Evolutionary conservation across 2,888 invertebrate species (phyloP).

Genomic region (Escarpia spicata): DNA sequence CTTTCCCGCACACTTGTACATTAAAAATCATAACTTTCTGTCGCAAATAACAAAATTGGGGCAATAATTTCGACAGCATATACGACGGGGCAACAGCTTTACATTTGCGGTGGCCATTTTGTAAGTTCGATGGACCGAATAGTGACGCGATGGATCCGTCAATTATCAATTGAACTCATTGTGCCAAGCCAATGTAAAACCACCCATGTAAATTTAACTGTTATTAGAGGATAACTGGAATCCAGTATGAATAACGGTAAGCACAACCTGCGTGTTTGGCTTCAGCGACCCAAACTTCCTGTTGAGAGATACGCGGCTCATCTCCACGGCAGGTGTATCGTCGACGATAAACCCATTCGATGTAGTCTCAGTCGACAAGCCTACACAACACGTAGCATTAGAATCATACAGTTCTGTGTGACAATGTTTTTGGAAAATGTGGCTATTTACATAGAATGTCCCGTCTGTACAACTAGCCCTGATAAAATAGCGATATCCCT

Average conservation of each 20-base stretch:
- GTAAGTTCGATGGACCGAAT: too few species aligned
- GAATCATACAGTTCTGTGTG: neutral
- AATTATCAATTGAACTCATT: neutral
- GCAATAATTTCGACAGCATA: too few species aligned
- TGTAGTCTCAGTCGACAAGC: conserved; percentile 18
- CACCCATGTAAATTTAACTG: neutral
- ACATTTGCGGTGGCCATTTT: too few species aligned
- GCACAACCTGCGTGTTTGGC: conserved; percentile 20
- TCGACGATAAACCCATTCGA: conserved; percentile 29
- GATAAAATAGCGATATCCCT: too few species aligned
- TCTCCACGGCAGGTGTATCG: conserved; percentile 14
- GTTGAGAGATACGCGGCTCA: conserved; percentile 17
- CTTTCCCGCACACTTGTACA: too few species aligned
- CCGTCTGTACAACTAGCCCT: neutral
- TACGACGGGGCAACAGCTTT: too few species aligned
- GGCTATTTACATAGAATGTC: neutral
- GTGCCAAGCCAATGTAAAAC: neutral
- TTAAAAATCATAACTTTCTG: too few species aligned
- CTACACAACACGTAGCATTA: neutral
- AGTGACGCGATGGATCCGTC: too few species aligned
- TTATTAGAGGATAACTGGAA: neutral
- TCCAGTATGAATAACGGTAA: neutral
- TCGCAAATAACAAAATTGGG: too few species aligned
- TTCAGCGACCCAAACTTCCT: conserved; percentile 17
- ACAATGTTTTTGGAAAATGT: neutral